Evolutionary conservation across 2,797 vertebrate genomes (phyloP).

Genomic region (Threskiornis aethiopicus): DNA sequence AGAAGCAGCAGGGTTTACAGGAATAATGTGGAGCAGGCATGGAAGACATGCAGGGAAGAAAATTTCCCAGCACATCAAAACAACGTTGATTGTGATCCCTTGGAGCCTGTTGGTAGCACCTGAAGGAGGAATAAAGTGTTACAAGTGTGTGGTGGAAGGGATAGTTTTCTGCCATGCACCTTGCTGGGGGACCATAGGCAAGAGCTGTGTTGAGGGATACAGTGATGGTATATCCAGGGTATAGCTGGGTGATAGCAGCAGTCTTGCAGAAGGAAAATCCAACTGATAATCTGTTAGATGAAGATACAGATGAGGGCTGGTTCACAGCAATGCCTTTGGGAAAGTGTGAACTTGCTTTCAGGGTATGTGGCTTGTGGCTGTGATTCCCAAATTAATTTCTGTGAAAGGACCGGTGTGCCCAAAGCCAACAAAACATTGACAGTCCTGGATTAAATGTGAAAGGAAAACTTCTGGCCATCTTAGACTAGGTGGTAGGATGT

Average conservation of each 20-base stretch:
- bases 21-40: fast-evolving
- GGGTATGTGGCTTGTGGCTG: neutral
- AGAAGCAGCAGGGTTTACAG: neutral
- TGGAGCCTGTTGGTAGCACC: neutral
- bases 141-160: neutral
- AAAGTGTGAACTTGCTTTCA: neutral
- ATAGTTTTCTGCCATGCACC: neutral
- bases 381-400: neutral
- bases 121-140: neutral
- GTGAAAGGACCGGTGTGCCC: fast-evolving
- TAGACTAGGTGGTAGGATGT: neutral
- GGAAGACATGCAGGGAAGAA: neutral
- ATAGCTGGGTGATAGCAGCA: neutral
- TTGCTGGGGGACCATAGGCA: neutral
- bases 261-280: neutral
- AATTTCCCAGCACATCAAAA: neutral
- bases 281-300: neutral
- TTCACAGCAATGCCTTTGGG: neutral
- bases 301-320: neutral
- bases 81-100: fast-evolving
- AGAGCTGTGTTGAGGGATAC: neutral
- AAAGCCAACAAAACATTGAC: neutral
- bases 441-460: neutral
- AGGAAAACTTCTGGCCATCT: neutral
- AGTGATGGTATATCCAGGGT: neutral